These are phyloP conservation scores for Sebastes schlegelii DNA, from an alignment of 2,113 vertebrate species.

Conservation along the genomic window DNA sequence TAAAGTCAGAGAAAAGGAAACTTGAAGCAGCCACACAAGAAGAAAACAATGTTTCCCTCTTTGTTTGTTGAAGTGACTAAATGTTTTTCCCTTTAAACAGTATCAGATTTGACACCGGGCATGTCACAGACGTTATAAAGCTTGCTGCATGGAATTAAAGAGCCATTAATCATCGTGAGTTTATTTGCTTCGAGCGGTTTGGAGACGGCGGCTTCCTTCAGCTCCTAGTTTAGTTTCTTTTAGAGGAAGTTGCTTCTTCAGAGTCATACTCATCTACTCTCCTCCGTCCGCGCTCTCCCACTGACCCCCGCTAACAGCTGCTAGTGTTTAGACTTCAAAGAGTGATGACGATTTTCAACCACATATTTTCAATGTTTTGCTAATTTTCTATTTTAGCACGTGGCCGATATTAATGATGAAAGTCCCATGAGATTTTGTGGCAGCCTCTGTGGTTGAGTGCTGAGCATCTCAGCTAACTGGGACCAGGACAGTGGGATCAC, in stretches of 20 bases:
- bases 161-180: conserved; percentile 68
- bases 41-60: conserved; percentile 32
- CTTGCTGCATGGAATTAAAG: conserved; percentile 46
- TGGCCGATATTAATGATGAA: conserved; percentile 72
- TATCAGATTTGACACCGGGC: conserved; percentile 52
- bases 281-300: conserved; percentile 41
- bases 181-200: conserved; percentile 56
- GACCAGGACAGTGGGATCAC: conserved; percentile 66
- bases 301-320: conserved; percentile 74
- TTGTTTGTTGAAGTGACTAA: conserved; percentile 57
- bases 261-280: conserved; percentile 49
- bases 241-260: conserved; percentile 62
- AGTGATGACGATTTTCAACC: conserved; percentile 65
- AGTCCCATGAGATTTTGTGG: conserved; percentile 58
- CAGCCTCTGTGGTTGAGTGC: conserved; percentile 58
- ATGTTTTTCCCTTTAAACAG: conserved; percentile 53
- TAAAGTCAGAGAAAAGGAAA: not conserved
- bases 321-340: conserved; percentile 73
- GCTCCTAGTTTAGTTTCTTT: conserved; percentile 40
- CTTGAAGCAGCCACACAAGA: conserved; percentile 17
- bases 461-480: conserved; percentile 62
- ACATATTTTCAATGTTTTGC: conserved; percentile 72
- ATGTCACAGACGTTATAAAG: conserved; percentile 38
- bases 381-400: conserved; percentile 72
- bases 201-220: conserved; percentile 56